phyloP scores from a whole-genome alignment of 2,888 invertebrate genomes.

The Lepidocyrtoides sp. region DNA sequence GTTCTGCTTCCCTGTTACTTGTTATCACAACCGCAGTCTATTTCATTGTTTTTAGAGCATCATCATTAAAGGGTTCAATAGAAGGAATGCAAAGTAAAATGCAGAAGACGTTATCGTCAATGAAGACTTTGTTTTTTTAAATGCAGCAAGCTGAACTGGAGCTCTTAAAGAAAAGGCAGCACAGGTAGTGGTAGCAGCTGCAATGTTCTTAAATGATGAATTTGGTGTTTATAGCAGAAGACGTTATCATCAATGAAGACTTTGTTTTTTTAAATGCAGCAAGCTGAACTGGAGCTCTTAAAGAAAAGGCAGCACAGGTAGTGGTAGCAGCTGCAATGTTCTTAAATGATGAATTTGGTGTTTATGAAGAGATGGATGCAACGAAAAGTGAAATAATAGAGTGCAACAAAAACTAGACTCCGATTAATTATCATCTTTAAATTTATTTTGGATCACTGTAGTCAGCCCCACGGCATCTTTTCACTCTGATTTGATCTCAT shows the following conservation, averaged over 20 bases:
- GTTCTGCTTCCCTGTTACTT: not conserved
- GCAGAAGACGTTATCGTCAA: no score
- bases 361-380: constrained; percentile 27
- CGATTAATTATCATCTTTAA: constrained; percentile 59
- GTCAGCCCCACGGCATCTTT: constrained; percentile 29
- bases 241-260: constrained; percentile 1
- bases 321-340: not conserved
- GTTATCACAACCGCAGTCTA: no score
- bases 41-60: no score
- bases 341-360: constrained; percentile 54
- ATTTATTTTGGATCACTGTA: not conserved
- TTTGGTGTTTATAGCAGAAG: constrained; percentile 58
- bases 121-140: constrained; percentile 1
- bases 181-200: not conserved
- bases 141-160: not conserved
- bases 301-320: no score
- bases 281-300: not conserved
- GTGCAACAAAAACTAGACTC: not conserved
- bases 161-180: no score
- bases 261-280: not conserved
- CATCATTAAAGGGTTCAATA: no score
- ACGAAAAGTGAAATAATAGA: not conserved
- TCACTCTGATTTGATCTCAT: constrained; percentile 53
- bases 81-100: no score
- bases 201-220: constrained; percentile 37